Evolutionary conservation across 2,888 invertebrate genomes (phyloP).

Genomic region (Xestia sexstrigata): DNA sequence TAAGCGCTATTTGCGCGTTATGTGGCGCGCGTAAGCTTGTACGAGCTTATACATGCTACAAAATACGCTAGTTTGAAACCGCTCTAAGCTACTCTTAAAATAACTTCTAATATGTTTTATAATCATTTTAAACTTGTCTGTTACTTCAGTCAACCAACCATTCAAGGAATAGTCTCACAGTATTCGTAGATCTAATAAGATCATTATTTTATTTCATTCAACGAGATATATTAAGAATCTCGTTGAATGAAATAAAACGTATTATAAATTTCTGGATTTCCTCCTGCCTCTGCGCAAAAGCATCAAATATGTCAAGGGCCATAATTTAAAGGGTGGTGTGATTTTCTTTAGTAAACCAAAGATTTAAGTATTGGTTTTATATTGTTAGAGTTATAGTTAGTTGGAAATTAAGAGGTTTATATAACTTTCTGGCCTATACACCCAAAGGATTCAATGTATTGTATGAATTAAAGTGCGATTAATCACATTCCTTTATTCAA

Average conservation of each 20-base stretch:
- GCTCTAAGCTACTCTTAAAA: background rate
- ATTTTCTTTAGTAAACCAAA: constrained; percentile 79
- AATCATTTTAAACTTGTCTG: background rate
- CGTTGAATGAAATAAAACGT: background rate
- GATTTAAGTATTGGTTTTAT: constrained; percentile 76
- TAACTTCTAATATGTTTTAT: background rate
- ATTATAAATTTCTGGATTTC: background rate
- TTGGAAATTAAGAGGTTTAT: constrained; percentile 45
- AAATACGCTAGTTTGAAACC: background rate
- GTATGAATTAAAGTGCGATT: constrained; percentile 40
- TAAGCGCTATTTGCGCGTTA: background rate
- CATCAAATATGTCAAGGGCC: constrained; percentile 56
- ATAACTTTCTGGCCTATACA: constrained; percentile 39
- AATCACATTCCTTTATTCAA: constrained; percentile 63
- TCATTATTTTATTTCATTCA: too few relatives aligned
- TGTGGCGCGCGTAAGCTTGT: background rate
- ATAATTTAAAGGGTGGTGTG: constrained; percentile 69
- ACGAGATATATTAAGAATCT: too few relatives aligned
- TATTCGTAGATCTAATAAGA: background rate
- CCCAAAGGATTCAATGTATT: constrained; percentile 16
- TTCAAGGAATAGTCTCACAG: constrained; percentile 1
- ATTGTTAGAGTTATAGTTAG: constrained; percentile 51
- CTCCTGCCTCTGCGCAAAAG: constrained; percentile 26
- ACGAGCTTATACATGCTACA: background rate
- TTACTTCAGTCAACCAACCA: background rate